Evolutionary conservation across 2,113 vertebrate species (phyloP).

Genomic region (Urocolius indicus): DNA sequence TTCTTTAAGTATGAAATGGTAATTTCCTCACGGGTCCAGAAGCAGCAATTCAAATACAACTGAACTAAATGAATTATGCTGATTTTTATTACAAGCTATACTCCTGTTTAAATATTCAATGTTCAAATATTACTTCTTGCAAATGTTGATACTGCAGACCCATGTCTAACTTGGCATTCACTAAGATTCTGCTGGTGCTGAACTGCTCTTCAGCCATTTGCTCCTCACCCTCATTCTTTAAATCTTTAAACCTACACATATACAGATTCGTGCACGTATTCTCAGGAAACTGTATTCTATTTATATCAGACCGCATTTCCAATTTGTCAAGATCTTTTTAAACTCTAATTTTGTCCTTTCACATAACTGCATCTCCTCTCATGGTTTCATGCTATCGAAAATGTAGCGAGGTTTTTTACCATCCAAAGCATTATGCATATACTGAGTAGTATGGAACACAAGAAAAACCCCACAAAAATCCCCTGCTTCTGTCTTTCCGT

Average conservation of each 20-base stretch:
- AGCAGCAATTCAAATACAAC: background rate
- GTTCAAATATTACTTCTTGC: background rate
- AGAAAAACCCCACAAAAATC: background rate
- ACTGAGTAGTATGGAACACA: background rate
- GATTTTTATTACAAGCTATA: background rate
- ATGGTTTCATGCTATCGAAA: background rate
- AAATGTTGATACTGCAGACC: background rate
- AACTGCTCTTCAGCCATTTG: background rate
- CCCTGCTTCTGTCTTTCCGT: background rate
- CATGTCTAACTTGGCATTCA: background rate
- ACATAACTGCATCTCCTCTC: background rate
- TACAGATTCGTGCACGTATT: background rate
- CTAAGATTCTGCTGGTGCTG: background rate
- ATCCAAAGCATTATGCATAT: background rate
- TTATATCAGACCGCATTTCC: background rate
- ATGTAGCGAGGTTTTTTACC: fast-evolving
- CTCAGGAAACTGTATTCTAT: background rate
- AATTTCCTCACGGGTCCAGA: background rate
- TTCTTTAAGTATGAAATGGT: background rate
- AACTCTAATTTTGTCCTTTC: background rate
- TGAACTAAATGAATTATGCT: background rate
- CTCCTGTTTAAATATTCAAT: background rate
- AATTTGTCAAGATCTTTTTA: background rate
- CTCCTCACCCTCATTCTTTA: background rate
- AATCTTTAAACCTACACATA: background rate